Evolutionary conservation across 2,888 invertebrate genomes (phyloP).

Genomic region (Sminthurinus aureus): DNA sequence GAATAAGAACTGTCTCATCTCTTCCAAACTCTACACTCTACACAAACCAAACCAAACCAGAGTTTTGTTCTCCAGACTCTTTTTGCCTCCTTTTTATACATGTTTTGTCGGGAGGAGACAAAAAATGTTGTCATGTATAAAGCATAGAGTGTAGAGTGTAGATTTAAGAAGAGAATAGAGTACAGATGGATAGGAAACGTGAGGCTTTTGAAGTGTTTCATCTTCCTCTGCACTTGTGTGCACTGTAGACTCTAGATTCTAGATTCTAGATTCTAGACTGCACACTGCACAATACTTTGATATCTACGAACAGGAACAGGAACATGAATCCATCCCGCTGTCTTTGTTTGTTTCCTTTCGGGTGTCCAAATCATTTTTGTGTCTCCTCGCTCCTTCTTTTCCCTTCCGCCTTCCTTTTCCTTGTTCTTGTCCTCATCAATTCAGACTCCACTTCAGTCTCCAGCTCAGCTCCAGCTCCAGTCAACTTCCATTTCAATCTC

Average conservation of each 20-base stretch:
- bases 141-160: too few relatives aligned
- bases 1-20: too few relatives aligned
- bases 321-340: not conserved
- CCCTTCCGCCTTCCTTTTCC: not conserved
- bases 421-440: not conserved
- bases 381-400: not conserved
- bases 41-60: too few relatives aligned
- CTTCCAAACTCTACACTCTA: too few relatives aligned
- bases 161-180: too few relatives aligned
- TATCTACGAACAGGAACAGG: not conserved
- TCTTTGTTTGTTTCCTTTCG: conserved; percentile 29
- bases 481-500: not conserved
- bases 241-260: not conserved
- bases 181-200: too few relatives aligned
- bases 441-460: not conserved
- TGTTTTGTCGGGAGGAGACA: too few relatives aligned
- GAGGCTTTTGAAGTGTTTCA: too few relatives aligned
- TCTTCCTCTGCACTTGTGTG: not conserved
- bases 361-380: conserved; percentile 24
- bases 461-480: not conserved
- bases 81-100: too few relatives aligned
- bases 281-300: not conserved
- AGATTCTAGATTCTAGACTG: not conserved
- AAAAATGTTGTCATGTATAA: too few relatives aligned
- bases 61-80: too few relatives aligned